Evolutionary conservation across 2,888 invertebrate genomes (phyloP).

Genomic region (Cryptus viduatorius): DNA sequence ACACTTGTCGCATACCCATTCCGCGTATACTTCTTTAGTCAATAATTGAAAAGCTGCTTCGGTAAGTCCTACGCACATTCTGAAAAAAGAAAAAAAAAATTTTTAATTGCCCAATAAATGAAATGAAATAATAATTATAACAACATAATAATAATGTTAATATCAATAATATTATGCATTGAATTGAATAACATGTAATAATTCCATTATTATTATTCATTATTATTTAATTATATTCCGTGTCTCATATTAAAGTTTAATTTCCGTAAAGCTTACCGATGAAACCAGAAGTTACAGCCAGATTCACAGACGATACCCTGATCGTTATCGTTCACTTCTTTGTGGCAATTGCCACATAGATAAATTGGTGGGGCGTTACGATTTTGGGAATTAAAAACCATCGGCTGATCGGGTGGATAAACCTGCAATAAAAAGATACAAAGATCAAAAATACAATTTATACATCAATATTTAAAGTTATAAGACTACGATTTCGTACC

Average conservation of each 20-base stretch:
- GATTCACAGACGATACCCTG: constrained; percentile 99
- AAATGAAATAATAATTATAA: too few relatives aligned
- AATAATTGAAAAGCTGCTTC: constrained; percentile 97
- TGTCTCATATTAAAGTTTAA: neutral
- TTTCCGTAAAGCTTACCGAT: constrained; percentile 88
- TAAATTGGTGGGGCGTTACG: constrained; percentile 99
- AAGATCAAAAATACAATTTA: constrained; percentile 4
- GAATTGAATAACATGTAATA: neutral
- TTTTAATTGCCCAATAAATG: neutral
- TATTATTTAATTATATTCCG: neutral
- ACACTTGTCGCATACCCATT: constrained; percentile 99
- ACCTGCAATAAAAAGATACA: constrained; percentile 82
- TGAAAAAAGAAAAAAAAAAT: constrained; percentile 84
- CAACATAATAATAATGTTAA: too few relatives aligned
- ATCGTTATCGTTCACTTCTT: constrained; percentile 99
- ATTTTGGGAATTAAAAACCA: constrained; percentile 99
- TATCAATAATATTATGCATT: neutral
- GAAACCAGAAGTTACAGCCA: constrained; percentile 99
- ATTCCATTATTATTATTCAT: neutral
- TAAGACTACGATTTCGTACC: constrained; percentile 85
- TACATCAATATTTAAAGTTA: neutral
- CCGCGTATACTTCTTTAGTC: constrained; percentile 97
- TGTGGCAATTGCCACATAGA: constrained; percentile 98
- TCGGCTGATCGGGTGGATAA: constrained; percentile 97
- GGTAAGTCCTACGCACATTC: constrained; percentile 96